phyloP scores from a whole-genome alignment of 2,888 invertebrate species.

The Anorthoa munda region DNA sequence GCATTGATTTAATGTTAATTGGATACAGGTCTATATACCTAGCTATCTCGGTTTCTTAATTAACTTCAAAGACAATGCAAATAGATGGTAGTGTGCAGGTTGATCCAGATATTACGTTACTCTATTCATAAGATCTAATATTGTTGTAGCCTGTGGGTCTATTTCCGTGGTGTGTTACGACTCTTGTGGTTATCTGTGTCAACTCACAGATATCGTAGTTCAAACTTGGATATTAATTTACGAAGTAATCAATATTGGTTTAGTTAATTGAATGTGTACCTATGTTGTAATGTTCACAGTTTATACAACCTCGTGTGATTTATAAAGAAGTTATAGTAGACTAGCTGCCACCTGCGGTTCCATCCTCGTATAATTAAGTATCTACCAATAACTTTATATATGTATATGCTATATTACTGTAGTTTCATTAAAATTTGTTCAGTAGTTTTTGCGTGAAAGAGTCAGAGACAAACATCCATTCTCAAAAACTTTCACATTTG shows the following conservation, averaged over 20 bases:
- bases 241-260: conserved; percentile 57
- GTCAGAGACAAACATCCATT: no score
- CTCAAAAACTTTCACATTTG: no score
- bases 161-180: conserved; percentile 16
- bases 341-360: no score
- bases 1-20: conserved; percentile 33
- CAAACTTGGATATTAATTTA: conserved; percentile 43
- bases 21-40: conserved; percentile 12
- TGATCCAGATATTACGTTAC: conserved; percentile 41
- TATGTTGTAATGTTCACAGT: conserved; percentile 27
- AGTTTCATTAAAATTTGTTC: no score
- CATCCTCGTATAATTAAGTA: no score
- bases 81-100: conserved; percentile 26
- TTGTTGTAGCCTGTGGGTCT: conserved; percentile 12
- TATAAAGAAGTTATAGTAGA: background rate
- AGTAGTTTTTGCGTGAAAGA: no score
- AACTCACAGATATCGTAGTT: conserved; percentile 51
- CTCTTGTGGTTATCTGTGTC: conserved; percentile 45
- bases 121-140: conserved; percentile 41
- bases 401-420: no score
- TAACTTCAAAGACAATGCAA: conserved; percentile 56
- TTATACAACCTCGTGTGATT: background rate
- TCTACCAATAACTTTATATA: no score
- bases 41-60: conserved; percentile 46
- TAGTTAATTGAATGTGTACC: conserved; percentile 27